These are phyloP conservation scores for Acanthurus tractus DNA, from an alignment of 2,797 vertebrate species.

Conservation along the genomic window DNA sequence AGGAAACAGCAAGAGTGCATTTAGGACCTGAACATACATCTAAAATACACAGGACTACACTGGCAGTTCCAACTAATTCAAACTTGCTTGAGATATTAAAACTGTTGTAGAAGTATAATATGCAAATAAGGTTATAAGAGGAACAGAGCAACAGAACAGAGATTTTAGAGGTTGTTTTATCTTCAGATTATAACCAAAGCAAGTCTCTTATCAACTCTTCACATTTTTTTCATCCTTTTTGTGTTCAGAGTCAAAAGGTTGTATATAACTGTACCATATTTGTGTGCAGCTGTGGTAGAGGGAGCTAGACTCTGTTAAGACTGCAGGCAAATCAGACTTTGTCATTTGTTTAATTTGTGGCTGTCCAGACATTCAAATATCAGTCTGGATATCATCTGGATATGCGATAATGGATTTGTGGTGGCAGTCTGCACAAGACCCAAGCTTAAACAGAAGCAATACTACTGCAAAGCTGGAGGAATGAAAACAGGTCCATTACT, in stretches of 20 bases:
- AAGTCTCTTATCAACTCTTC: background rate
- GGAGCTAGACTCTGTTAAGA: no score
- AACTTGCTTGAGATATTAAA: background rate
- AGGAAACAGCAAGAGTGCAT: background rate
- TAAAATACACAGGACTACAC: background rate
- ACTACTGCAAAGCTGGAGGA: background rate
- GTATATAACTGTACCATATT: background rate
- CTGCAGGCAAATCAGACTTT: no score
- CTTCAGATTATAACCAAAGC: background rate
- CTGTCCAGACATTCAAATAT: no score
- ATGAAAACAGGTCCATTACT: background rate
- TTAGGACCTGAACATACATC: background rate
- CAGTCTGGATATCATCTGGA: no score
- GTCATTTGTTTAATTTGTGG: no score
- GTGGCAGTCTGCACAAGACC: no score
- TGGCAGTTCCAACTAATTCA: background rate
- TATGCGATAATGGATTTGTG: no score
- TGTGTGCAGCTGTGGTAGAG: no score
- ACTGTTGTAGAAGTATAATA: background rate
- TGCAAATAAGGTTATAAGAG: background rate
- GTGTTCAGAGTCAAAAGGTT: background rate
- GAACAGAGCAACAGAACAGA: no score
- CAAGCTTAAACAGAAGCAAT: background rate
- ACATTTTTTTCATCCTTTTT: background rate
- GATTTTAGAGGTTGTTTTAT: no score